A percentile compares a stretch with the other conserved stretches of the same genome.
Evolutionary conservation across 2,113 vertebrate species (phyloP).

Genomic region (Nothocercus nigrocapillus): DNA sequence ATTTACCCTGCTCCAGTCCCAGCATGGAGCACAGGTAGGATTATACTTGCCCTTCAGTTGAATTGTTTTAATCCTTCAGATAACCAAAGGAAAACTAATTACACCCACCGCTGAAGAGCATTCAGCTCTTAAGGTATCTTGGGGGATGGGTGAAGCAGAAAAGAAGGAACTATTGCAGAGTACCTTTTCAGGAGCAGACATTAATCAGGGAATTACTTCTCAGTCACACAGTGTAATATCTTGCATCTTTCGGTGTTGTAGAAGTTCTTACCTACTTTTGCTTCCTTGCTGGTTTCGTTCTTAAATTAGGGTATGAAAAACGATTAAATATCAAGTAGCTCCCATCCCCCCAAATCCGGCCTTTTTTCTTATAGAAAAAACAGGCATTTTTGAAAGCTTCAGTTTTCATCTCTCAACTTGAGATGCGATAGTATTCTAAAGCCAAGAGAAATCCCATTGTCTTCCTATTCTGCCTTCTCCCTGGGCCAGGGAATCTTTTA

Average conservation of each 20-base stretch:
- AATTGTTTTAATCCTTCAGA: slow-evolving; percentile 42
- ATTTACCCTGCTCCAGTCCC: slow-evolving; percentile 41
- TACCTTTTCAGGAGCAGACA: background rate
- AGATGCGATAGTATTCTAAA: background rate
- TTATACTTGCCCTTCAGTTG: slow-evolving; percentile 35
- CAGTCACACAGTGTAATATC: background rate
- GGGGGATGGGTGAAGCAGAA: background rate
- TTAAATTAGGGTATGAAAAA: background rate
- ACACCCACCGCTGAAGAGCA: background rate
- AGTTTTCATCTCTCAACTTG: background rate
- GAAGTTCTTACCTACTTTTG: background rate
- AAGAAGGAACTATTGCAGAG: background rate
- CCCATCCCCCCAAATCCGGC: background rate
- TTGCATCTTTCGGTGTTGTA: background rate
- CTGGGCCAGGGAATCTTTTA: background rate
- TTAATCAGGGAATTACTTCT: background rate
- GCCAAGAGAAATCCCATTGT: background rate
- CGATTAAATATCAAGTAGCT: background rate
- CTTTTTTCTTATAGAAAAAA: background rate
- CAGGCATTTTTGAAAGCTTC: background rate
- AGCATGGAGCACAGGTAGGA: slow-evolving; percentile 18
- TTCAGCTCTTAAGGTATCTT: background rate
- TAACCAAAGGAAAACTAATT: background rate
- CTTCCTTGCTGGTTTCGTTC: background rate
- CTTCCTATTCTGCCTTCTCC: background rate